Base-by-base conservation (phyloP, 2,797 vertebrate genomes). In the Crax fasciolata region DNA sequence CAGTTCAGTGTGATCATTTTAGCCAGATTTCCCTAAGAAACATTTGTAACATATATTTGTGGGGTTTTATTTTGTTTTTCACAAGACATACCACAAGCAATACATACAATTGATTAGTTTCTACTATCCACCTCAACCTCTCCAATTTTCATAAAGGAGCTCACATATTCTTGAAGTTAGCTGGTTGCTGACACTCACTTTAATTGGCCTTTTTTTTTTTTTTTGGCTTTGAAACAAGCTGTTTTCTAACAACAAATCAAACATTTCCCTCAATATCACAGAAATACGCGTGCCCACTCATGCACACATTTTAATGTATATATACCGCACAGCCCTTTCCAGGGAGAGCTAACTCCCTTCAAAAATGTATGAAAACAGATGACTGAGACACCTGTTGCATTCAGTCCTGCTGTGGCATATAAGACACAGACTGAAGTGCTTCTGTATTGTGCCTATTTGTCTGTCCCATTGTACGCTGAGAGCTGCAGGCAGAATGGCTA, bases 341-440 rank as follows among this genome's bases (percentile, higher is more conserved):
- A 74, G 21, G 32, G 32, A 94, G 72, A 57, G 8, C 38, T 51
- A 76, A 41, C 30, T 92, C 44, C 59, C 59, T 86, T 65, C 39
- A 87, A 79, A 86, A 84, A 87, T 57, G 39, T 5, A 84, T 15
- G 44, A 78, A 86, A 89, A 86, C 52, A 81, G 70, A 86, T 72
- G 71, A 93, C 19, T 13, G n/a, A 62, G 55, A 67, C 63, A 95
- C 78, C 75, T 95, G 95, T 92, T 87, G 76, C 44, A 14, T 74
- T 86, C 80, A 79, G 55, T 52, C 63, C 71, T 90, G 72, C 82
- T 77, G 67, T 3, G 54, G 35, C n/a, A 57, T 4, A 17, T 25
- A 67, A 78, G 51, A 48, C 6, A 75, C 6, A 75, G 65, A 41
- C 65, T 72, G 23, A 72, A 89, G 54, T 49, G 35, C 20, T 75